Evolutionary conservation across 2,113 vertebrate genomes (phyloP).

Genomic region (Saguinus imperator): DNA sequence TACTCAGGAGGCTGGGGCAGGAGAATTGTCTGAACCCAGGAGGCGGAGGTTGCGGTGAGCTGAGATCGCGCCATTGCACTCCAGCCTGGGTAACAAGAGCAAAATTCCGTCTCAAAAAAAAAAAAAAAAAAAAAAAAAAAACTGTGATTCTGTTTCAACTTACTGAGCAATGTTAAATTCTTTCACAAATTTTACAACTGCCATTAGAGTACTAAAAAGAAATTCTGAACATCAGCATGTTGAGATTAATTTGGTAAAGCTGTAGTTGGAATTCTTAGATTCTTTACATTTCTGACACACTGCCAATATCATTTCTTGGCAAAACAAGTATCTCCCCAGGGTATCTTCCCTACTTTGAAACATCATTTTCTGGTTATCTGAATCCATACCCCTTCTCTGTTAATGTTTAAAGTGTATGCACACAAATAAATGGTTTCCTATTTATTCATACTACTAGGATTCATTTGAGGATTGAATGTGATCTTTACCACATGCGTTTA

Average conservation of each 20-base stretch:
- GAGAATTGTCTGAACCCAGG: too few relatives aligned
- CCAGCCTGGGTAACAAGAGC: too few relatives aligned
- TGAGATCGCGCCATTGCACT: too few relatives aligned
- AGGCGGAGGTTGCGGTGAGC: too few relatives aligned
- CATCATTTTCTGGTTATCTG: not conserved
- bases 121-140: too few relatives aligned
- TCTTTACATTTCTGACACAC: slow-evolving; percentile 63
- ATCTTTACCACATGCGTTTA: not conserved
- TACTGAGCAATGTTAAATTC: not conserved
- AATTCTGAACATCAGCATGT: not conserved
- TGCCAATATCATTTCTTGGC: slow-evolving; percentile 23
- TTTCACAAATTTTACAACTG: not conserved
- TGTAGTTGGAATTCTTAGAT: slow-evolving; percentile 28
- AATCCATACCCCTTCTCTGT: not conserved
- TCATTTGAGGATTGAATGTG: not conserved
- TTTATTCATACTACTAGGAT: not conserved
- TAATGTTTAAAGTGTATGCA: not conserved
- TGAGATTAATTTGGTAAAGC: slow-evolving; percentile 34
- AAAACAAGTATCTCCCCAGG: not conserved
- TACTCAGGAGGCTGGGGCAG: too few relatives aligned
- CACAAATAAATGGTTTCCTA: not conserved
- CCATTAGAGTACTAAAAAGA: not conserved
- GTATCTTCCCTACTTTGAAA: not conserved
- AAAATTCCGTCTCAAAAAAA: too few relatives aligned
- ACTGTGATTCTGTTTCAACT: not conserved